Base-by-base conservation (phyloP, 2,113 vertebrate genomes). In the Amphilophus citrinellus region DNA sequence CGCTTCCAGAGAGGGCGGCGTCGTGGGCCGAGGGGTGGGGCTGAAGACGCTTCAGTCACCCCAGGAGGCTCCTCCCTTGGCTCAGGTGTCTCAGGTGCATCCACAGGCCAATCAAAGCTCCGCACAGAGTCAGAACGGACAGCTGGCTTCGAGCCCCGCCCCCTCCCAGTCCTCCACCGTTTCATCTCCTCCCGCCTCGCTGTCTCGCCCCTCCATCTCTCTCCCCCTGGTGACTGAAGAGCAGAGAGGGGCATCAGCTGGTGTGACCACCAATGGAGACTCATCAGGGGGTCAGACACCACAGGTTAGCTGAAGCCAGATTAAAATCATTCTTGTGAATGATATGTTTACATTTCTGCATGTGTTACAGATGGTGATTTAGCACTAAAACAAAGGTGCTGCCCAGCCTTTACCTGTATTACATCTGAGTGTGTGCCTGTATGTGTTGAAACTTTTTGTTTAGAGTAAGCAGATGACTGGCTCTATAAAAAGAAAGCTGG, bases 21-120 rank as follows among this genome's bases (percentile, higher is more conserved):
- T 86, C 2, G 94, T 83, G 82, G 96, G 78, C 61, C 91, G 92
- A 3, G 94, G 92, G 32, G 95, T 93, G 2, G 88, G 96, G 22
- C 94, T 97, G 0, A 95, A 94, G 96, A 65, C 93, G 10, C 91
- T 96, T 77, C 92, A 94, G 88, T 94, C 92, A 61, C 96, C 90
- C 68, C 95, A 65, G 81, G 95, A 83, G 86, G 91, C 92, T 1
- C 91, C 90, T 4, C 88, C 92, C 0, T 18, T 87, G 80, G 85
- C 92, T 30, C 94, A 93, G 87, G 90, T 93, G 24, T 92, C 94
- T n/a, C 93, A 93, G 37, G 91, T 93, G 66, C 91, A 91, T 7
- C 92, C 92, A 0, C 92, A 92, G 83, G 76, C 89, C 91, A 93
- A 91, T 89, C 93, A 91, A 9, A 91, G 80, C 86, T 84, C 89